These are phyloP conservation scores for Zaprionus vittiger DNA, from an alignment of 1,140 invertebrate genomes.

Conservation along the genomic window DNA sequence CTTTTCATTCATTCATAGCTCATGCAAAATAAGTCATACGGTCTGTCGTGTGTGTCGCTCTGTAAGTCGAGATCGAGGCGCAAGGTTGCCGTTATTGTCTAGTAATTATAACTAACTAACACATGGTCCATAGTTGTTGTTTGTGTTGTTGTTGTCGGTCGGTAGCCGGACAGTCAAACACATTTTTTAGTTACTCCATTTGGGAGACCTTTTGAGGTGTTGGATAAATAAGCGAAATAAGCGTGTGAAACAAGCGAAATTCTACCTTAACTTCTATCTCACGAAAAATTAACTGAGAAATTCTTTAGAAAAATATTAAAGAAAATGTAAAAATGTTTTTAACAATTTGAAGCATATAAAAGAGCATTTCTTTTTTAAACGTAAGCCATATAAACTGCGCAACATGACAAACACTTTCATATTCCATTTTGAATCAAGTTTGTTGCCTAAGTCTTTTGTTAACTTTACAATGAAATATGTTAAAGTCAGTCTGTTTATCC, in stretches of 20 bases:
- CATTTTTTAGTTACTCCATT: conserved; percentile 26
- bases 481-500: conserved; percentile 36
- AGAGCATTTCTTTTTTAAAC: too few relatives aligned
- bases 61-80: conserved; percentile 70
- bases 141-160: conserved; percentile 11
- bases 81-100: conserved; percentile 80
- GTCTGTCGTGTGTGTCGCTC: conserved; percentile 39
- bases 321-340: not conserved
- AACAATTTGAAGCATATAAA: not conserved
- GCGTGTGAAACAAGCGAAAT: conserved; percentile 13
- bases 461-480: conserved; percentile 24
- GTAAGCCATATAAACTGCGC: not conserved
- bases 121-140: conserved; percentile 49
- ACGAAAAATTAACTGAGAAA: not conserved
- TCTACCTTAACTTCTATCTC: not conserved
- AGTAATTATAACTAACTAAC: conserved; percentile 74
- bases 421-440: conserved; percentile 43
- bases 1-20: conserved; percentile 66
- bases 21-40: conserved; percentile 55
- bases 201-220: conserved; percentile 5
- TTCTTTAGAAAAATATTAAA: not conserved
- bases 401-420: conserved; percentile 1
- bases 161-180: conserved; percentile 34
- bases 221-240: conserved; percentile 22
- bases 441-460: conserved; percentile 69